Base-by-base conservation (phyloP, 2,888 invertebrate genomes). In the Nymphalis urticae region DNA sequence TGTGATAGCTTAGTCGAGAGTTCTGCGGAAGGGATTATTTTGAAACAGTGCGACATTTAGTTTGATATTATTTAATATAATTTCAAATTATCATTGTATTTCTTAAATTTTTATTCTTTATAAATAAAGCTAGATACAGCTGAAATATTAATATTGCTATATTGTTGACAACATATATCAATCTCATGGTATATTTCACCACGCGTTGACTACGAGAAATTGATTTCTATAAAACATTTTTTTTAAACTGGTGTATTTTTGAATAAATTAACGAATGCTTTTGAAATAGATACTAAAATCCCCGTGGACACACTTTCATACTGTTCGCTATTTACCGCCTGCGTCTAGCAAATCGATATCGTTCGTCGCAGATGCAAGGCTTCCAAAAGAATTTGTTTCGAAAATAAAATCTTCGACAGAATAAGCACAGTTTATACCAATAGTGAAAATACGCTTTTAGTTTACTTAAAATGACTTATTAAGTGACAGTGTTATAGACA, bases 1-100 rank as follows among this genome's bases (percentile, higher is more conserved):
- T 86, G 85, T 83, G 87, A 89, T 87, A 86, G 87, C 85, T 89
- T 85, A 83, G 85, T 75, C 75, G 84, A 85, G 89, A 89, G 82
- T 89, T 81, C 79, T 71, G 80, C 76, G 73, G 69, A 62, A 79
- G 75, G 76, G 72, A 56, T 70, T 79, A 88, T 86, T 84, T 69
- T 70, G 70, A 62, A 58, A 73, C 48, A 66, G 24, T 64, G 66
- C 65, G 74, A 76, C 58, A 68, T 17, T 32, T 13, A 42, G 27
- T 13, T 13, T 4, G 4, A 42, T 13, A 42, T 13, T 3, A 42
- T 13, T 42, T 42, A 13, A 4, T 13, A 2, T 42, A 13, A 42
- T 13, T 42, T 42, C 42, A 42, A 42, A 42, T 42, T 10, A 42
- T 13, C 10, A 13, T 13, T 42, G 4, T 13, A 42, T 42, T 42